Conservation (phyloP, 2,888 invertebrate genomes). For the Tenthredo notha region DNA sequence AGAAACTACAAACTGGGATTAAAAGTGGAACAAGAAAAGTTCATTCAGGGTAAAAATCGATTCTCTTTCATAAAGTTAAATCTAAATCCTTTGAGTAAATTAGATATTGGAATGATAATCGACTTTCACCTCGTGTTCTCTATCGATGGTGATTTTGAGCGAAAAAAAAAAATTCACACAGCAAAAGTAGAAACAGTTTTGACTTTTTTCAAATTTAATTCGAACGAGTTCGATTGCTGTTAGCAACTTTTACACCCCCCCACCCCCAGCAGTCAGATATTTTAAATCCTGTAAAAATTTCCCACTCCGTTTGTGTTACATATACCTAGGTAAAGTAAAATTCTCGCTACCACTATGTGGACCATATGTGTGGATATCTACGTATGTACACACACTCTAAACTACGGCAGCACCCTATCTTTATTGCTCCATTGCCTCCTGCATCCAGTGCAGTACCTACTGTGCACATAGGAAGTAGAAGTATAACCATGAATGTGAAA, state of each 20-base stretch:
- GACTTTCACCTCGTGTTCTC: neutral
- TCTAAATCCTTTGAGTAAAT: no score
- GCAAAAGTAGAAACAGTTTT: neutral
- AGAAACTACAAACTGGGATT: neutral
- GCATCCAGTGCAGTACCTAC: neutral
- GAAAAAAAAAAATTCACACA: neutral
- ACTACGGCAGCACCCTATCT: neutral
- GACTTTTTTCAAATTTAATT: neutral
- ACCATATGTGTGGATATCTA: neutral
- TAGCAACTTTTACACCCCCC: neutral
- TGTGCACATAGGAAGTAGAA: neutral
- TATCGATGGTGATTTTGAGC: no score
- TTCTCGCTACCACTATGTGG: neutral
- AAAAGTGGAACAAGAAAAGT: neutral
- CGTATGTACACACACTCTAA: neutral
- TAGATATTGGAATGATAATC: neutral
- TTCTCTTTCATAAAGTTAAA: neutral
- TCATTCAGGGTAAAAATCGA: neutral
- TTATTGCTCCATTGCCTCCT: neutral
- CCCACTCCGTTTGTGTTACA: neutral
- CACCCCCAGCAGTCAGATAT: neutral
- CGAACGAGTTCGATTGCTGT: neutral
- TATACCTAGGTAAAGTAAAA: neutral
- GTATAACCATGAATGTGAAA: neutral
- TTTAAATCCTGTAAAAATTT: neutral